These are phyloP conservation scores for Papilio machaon DNA, from an alignment of 1,140 invertebrate genomes.

Conservation along the genomic window DNA sequence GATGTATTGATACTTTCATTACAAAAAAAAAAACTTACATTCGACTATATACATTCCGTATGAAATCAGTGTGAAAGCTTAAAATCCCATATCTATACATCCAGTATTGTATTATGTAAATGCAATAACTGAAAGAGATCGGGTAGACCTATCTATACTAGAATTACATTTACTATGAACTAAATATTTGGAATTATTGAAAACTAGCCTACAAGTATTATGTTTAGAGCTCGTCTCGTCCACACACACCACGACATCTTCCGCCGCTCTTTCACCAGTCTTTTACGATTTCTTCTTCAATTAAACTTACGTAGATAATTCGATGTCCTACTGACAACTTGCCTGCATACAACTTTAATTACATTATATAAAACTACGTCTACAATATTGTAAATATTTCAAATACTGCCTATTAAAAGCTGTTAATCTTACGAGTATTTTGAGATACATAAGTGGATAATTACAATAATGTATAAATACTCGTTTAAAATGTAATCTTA, in stretches of 20 bases:
- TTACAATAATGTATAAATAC: not conserved
- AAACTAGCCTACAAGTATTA: constrained; percentile 50
- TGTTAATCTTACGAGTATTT: not conserved
- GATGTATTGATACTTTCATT: not conserved
- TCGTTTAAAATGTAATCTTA: not conserved
- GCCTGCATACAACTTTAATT: constrained; percentile 1
- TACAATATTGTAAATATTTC: not conserved
- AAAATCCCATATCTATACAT: not conserved
- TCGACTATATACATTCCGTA: constrained; percentile 26
- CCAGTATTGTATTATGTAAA: constrained; percentile 22
- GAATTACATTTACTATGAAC: not conserved
- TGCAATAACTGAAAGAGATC: constrained; percentile 11
- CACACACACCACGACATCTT: not conserved
- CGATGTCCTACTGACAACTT: not conserved
- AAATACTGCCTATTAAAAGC: not conserved
- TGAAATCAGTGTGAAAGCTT: constrained; percentile 33
- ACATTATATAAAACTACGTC: not conserved
- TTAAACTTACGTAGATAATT: not conserved
- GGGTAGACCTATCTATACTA: not conserved
- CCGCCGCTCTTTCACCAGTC: constrained; percentile 57
- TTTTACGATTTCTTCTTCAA: constrained; percentile 62
- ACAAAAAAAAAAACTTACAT: constrained; percentile 3
- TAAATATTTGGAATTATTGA: constrained; percentile 23
- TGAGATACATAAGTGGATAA: constrained; percentile 2
- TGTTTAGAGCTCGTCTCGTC: not conserved